Evolutionary conservation across 2,113 vertebrate species (phyloP).

Genomic region (Tragelaphus imberbis): DNA sequence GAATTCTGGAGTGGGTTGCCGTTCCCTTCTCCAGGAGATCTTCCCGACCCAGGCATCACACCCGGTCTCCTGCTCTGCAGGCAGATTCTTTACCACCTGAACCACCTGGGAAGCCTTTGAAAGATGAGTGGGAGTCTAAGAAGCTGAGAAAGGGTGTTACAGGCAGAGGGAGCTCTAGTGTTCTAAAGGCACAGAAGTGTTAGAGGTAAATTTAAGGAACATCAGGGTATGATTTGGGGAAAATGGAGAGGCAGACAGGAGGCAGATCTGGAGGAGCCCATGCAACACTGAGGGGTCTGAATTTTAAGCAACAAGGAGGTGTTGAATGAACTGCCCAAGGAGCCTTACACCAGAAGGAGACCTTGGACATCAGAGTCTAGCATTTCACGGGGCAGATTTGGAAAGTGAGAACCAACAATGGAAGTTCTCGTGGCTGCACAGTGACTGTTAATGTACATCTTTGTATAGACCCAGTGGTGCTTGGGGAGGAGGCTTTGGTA

Average conservation of each 20-base stretch:
- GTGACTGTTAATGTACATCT: background rate
- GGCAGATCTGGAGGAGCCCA: background rate
- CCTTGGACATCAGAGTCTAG: background rate
- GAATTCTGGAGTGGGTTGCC: background rate
- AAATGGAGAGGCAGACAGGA: background rate
- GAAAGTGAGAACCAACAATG: background rate
- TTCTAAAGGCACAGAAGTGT: background rate
- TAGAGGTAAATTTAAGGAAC: background rate
- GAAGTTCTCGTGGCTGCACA: background rate
- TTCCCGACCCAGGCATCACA: background rate
- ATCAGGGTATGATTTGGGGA: background rate
- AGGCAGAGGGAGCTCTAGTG: background rate
- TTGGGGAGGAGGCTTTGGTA: background rate
- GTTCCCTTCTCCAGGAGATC: background rate
- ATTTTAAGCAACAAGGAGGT: background rate
- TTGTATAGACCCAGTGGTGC: background rate
- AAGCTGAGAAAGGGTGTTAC: background rate
- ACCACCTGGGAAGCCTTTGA: background rate
- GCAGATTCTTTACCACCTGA: background rate
- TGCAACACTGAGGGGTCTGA: background rate
- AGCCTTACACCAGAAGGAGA: background rate
- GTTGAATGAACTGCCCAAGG: background rate
- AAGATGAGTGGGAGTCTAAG: background rate
- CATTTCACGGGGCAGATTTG: background rate
- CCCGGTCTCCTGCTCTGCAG: background rate